phyloP scores from a whole-genome alignment of 2,888 invertebrate species.

The Zygothrica quintamaculata region DNA sequence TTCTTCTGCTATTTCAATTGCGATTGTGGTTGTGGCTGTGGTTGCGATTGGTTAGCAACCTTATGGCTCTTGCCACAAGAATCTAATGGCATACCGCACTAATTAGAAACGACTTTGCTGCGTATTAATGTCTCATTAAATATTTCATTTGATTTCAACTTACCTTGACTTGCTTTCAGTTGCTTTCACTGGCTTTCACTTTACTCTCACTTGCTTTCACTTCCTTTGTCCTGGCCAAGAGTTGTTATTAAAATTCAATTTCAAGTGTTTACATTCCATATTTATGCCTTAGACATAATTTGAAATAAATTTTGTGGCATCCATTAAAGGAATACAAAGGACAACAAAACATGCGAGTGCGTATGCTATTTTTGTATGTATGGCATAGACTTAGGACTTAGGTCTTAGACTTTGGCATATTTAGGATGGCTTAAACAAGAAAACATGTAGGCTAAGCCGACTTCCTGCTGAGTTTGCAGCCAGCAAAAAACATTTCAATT shows the following conservation, averaged over 20 bases:
- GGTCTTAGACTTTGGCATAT: slow-evolving; percentile 59
- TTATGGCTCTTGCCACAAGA: neutral
- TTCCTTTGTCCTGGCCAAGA: too few species aligned
- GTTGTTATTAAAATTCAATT: slow-evolving; percentile 76
- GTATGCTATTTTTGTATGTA: slow-evolving; percentile 49
- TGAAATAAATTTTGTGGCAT: slow-evolving; percentile 64
- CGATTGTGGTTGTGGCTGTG: too few species aligned
- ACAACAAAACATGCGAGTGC: slow-evolving; percentile 30
- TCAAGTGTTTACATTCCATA: slow-evolving; percentile 71
- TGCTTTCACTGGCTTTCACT: too few species aligned
- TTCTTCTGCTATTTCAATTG: too few species aligned
- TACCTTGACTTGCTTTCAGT: too few species aligned
- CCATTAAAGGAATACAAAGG: slow-evolving; percentile 58
- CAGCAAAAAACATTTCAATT: slow-evolving; percentile 62
- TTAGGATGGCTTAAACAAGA: slow-evolving; percentile 47
- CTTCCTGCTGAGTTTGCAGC: slow-evolving; percentile 29
- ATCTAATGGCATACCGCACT: slow-evolving; percentile 31
- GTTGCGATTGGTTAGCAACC: too few species aligned
- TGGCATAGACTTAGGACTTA: slow-evolving; percentile 50
- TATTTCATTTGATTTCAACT: slow-evolving; percentile 77
- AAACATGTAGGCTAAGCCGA: slow-evolving; percentile 58
- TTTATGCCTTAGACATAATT: slow-evolving; percentile 58
- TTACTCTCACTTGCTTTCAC: too few species aligned
- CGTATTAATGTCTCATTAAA: slow-evolving; percentile 77
- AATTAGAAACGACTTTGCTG: slow-evolving; percentile 72